Percentiles rank a stretch among this genome's conserved stretches.
phyloP scores from a whole-genome alignment of 2,113 vertebrate species.

The Columbina picui region DNA sequence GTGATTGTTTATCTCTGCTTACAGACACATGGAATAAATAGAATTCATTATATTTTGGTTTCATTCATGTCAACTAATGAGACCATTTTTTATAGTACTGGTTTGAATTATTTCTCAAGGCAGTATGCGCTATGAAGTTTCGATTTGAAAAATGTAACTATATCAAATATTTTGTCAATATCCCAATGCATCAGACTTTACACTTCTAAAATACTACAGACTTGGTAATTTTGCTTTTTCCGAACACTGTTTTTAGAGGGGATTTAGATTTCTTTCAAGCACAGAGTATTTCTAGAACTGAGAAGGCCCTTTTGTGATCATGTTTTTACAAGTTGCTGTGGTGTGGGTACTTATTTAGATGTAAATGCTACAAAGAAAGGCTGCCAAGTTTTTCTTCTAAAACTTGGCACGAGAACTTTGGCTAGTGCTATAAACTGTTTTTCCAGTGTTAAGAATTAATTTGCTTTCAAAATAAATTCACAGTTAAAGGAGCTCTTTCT shows the following conservation, averaged over 20 bases:
- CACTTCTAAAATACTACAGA: neutral
- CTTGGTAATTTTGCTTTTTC: neutral
- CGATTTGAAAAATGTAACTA: neutral
- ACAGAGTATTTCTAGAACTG: conserved; percentile 16
- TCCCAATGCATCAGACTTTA: neutral
- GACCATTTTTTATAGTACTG: neutral
- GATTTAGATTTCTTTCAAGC: neutral
- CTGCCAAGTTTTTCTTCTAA: conserved; percentile 37
- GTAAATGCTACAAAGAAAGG: conserved; percentile 2
- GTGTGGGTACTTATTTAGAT: conserved; percentile 29
- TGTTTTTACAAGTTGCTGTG: conserved; percentile 44
- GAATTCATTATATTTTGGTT: neutral
- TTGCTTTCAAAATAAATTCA: neutral
- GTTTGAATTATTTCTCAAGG: neutral
- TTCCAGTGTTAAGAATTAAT: conserved; percentile 11
- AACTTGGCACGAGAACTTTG: neutral
- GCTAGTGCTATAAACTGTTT: neutral
- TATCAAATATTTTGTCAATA: neutral
- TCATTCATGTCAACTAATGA: neutral
- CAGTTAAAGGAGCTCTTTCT: neutral
- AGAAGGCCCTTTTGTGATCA: conserved; percentile 33
- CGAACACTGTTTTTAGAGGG: neutral
- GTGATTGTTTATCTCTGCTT: neutral
- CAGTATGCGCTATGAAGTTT: neutral
- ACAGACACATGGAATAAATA: neutral